Base-by-base conservation (phyloP, 2,113 vertebrate species). In the Thomomys bottae region DNA sequence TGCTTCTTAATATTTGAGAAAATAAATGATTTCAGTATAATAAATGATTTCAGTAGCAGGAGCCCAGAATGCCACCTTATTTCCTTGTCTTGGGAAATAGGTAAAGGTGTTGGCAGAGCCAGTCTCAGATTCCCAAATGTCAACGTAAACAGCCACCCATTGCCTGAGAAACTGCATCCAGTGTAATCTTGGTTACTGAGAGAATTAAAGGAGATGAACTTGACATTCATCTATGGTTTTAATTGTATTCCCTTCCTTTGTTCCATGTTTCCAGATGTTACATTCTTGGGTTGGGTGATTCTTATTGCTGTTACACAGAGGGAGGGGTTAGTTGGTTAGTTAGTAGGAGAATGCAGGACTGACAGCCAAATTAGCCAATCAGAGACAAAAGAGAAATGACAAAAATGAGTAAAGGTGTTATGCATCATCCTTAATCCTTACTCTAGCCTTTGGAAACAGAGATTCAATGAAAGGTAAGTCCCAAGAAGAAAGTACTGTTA, bases 101-200 rank as follows among this genome's bases (percentile, higher is more conserved):
- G 42, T 87, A 77, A 81, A 36, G 66, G 75, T 86, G 42, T 61
- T 42, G 34, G 14, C 5, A 49, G 32, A 88, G 18, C 34, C 57
- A 83, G 32, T 32, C 59, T 86, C 87, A 70, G 18, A 70, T 83
- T 94, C 83, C 54, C 59, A 68, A 64, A 70, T 42, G 20, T 89
- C 57, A 85, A 9, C 32, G 40, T 70, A 82, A 83, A 38, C 61
- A 83, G 57, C 34, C 63, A 32, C 59, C 67, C 45, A 21, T 78
- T 73, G 54, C 78, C 71, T 92, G 42, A 83, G 85, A 84, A 85
- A 3, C 40, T 3, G 3, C 54, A 63, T 64, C 63, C 26, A 32
- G 34, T 84, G 42, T 86, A 80, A 3, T 84, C 54, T 21, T 4
- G 8, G 34, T 82, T 30, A 17, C 36, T 8, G n/a, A 87, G 61